Evolutionary conservation across 2,113 vertebrate species (phyloP).

Genomic region (Trematocara unimaculatum): DNA sequence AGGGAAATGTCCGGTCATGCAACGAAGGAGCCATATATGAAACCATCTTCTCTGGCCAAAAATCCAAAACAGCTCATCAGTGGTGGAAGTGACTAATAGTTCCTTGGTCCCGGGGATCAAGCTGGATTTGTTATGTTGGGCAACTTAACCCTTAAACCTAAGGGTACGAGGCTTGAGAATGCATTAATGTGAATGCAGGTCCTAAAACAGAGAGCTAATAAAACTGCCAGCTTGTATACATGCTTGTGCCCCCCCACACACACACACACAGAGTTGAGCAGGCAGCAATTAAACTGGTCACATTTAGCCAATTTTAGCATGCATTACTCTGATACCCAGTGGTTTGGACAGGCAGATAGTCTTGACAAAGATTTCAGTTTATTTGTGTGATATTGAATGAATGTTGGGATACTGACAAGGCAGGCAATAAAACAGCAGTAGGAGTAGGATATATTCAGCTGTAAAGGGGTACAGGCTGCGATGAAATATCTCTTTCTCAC

Average conservation of each 20-base stretch:
- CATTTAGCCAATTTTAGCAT: not conserved
- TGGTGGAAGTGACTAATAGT: not conserved
- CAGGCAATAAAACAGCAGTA: not conserved
- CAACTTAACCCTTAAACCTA: not conserved
- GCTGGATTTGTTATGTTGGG: not conserved
- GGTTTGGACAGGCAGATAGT: not conserved
- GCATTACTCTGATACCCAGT: not conserved
- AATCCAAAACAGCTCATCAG: not conserved
- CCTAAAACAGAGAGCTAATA: not conserved
- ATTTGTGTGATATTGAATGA: not conserved
- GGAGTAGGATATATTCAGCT: not conserved
- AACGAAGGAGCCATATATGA: fast-evolving
- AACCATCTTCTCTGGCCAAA: not conserved
- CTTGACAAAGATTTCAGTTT: not conserved
- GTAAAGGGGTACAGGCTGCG: not conserved
- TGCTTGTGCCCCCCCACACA: not conserved
- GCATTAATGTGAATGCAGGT: not conserved
- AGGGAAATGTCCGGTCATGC: fast-evolving
- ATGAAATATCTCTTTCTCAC: not conserved
- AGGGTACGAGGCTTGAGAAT: not conserved
- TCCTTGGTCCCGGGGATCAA: not conserved
- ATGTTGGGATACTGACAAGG: not conserved
- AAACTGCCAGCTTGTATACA: not conserved
- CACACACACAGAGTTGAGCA: not conserved
- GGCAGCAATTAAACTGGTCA: not conserved